Conservation (phyloP, 2,888 invertebrate species). For the Eledona agricola region DNA sequence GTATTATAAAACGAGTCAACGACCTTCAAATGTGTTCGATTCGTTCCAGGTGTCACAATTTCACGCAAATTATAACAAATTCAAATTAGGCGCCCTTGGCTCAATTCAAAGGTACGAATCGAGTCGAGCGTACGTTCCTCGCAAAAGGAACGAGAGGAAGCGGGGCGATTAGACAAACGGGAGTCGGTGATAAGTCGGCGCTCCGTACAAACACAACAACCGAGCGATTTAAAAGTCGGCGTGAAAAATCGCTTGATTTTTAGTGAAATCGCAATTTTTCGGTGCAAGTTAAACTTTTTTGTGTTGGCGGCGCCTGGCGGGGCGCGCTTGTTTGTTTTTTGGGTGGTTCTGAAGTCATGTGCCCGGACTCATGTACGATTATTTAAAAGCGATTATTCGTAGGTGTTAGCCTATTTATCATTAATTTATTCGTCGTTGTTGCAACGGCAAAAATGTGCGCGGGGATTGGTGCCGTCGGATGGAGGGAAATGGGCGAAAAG, state of each 20-base stretch:
- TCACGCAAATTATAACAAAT: too few species aligned
- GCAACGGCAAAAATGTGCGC: constrained; percentile 16
- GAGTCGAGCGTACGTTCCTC: neutral
- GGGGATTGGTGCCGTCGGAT: constrained; percentile 8
- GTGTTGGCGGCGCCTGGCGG: neutral
- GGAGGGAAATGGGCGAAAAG: too few species aligned
- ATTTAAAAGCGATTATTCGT: constrained; percentile 27
- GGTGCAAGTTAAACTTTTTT: neutral
- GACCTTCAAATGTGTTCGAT: too few species aligned
- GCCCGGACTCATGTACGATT: constrained; percentile 22
- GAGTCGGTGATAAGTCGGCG: constrained; percentile 1
- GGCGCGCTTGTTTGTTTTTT: constrained; percentile 9
- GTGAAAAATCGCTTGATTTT: constrained; percentile 7
- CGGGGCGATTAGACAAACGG: neutral
- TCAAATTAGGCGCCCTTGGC: constrained; percentile 11
- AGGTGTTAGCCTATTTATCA: constrained; percentile 47
- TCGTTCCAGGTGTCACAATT: too few species aligned
- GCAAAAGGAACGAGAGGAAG: neutral
- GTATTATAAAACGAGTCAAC: too few species aligned
- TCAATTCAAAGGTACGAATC: neutral
- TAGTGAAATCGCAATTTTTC: constrained; percentile 9
- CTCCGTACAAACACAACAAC: constrained; percentile 26
- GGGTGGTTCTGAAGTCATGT: constrained; percentile 21
- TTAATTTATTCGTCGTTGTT: constrained; percentile 44
- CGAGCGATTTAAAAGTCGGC: constrained; percentile 17